A percentile compares a stretch with the other conserved stretches of the same genome.
phyloP scores from a whole-genome alignment of 23 tunicate genomes.

The Styela clava region DNA sequence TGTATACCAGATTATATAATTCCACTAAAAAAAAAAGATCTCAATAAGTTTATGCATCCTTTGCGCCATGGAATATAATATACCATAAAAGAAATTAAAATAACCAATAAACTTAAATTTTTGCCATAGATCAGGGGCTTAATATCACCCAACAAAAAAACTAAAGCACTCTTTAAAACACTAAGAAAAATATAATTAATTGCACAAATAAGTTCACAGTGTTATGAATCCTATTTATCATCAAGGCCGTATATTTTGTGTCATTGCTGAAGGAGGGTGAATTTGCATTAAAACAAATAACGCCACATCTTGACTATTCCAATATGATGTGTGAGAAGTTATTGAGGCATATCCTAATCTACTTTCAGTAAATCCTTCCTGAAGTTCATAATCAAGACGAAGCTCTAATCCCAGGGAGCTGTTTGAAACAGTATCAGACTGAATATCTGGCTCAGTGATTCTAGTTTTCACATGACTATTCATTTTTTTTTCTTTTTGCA shows the following conservation, averaged over 20 bases:
- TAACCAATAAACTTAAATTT: too few relatives aligned
- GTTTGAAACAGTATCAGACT: not conserved
- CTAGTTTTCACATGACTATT: not conserved
- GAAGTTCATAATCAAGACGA: conserved; percentile 77
- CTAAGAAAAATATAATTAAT: too few relatives aligned
- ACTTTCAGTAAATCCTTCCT: conserved; percentile 88
- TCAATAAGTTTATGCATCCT: too few relatives aligned
- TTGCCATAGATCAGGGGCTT: too few relatives aligned
- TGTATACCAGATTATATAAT: too few relatives aligned
- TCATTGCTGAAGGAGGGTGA: conserved; percentile 19
- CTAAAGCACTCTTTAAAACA: too few relatives aligned
- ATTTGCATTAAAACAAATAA: conserved; percentile 68
- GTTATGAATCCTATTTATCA: not conserved
- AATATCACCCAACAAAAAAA: too few relatives aligned
- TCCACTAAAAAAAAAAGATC: too few relatives aligned
- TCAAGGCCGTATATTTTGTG: conserved; percentile 6
- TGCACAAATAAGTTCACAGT: not conserved
- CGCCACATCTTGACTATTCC: conserved; percentile 84
- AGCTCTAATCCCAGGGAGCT: conserved; percentile 3
- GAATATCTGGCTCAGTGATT: not conserved
- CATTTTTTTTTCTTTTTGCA: not conserved
- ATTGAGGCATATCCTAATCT: conserved; percentile 80
- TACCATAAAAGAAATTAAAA: too few relatives aligned
- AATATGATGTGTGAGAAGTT: conserved; percentile 91
- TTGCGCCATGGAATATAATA: too few relatives aligned